A percentile compares a stretch with the other conserved stretches of the same genome.
Conservation (phyloP, 2,797 vertebrate genomes). For the Rhinella marina region DNA sequence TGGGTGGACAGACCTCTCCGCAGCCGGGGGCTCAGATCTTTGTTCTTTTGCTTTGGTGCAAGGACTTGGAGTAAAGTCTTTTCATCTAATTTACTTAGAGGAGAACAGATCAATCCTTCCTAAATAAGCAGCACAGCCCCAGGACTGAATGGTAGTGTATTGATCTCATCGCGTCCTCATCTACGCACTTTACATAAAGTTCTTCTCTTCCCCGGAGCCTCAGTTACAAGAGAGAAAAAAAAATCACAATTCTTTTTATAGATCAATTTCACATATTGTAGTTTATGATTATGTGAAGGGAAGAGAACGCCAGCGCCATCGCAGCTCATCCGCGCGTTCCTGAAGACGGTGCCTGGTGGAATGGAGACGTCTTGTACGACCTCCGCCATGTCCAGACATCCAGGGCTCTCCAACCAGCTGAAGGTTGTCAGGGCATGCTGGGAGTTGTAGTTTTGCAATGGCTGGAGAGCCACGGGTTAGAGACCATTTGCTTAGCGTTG, state of each 20-base stretch:
- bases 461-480: no score
- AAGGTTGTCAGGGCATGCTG: no score
- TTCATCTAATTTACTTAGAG: constrained; percentile 61
- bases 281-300: constrained; percentile 22
- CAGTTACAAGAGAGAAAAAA: constrained; percentile 13
- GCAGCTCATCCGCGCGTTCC: neutral
- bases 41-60: constrained; percentile 1
- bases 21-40: neutral
- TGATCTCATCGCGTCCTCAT: constrained; percentile 24
- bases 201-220: constrained; percentile 33
- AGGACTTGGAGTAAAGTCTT: constrained; percentile 26
- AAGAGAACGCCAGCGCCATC: neutral
- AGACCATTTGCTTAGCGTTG: no score
- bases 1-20: neutral
- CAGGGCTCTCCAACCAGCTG: no score
- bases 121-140: constrained; percentile 44
- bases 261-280: constrained; percentile 42
- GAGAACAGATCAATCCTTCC: constrained; percentile 48
- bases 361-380: no score
- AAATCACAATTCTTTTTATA: constrained; percentile 23
- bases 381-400: no score
- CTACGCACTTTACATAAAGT: constrained; percentile 38
- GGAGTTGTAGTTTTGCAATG: no score
- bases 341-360: no score
- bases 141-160: constrained; percentile 49